Evolutionary conservation across 2,888 invertebrate species (phyloP).

Genomic region (Suillia variegata): DNA sequence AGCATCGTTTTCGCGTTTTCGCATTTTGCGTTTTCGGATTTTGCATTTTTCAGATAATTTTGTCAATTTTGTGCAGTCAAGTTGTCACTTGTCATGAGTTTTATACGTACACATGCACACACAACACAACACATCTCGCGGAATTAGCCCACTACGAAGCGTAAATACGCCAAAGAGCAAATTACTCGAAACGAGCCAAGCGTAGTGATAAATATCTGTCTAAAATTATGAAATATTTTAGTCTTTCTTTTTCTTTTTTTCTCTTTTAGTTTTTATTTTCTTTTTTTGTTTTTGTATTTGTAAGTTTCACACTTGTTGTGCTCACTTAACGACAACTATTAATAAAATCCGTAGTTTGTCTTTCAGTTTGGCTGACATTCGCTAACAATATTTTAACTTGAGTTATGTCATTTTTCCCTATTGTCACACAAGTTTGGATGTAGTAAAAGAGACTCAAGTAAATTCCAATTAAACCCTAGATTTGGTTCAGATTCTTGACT

Average conservation of each 20-base stretch:
- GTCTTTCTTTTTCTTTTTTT: neutral
- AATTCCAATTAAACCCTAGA: too few relatives aligned
- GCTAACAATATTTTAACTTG: too few relatives aligned
- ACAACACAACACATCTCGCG: too few relatives aligned
- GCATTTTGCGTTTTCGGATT: conserved; percentile 23
- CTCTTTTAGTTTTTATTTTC: neutral
- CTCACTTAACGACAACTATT: neutral
- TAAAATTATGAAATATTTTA: neutral
- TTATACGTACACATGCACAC: too few relatives aligned
- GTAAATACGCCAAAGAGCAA: neutral
- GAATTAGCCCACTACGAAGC: conserved; percentile 39
- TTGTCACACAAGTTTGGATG: too few relatives aligned
- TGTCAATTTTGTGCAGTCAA: conserved; percentile 59
- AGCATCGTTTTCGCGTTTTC: conserved; percentile 20
- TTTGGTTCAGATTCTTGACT: too few relatives aligned
- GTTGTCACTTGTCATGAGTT: conserved; percentile 46
- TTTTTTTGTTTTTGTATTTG: neutral
- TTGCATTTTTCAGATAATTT: conserved; percentile 58
- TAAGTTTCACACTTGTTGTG: neutral
- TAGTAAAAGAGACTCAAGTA: too few relatives aligned
- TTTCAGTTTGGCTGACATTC: too few relatives aligned
- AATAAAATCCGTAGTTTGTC: too few relatives aligned
- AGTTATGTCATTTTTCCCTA: too few relatives aligned
- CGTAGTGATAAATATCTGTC: conserved; percentile 20
- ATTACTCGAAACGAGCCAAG: conserved; percentile 7